These are phyloP conservation scores for Rhingia campestris DNA, from an alignment of 2,888 invertebrate genomes.

Conservation along the genomic window DNA sequence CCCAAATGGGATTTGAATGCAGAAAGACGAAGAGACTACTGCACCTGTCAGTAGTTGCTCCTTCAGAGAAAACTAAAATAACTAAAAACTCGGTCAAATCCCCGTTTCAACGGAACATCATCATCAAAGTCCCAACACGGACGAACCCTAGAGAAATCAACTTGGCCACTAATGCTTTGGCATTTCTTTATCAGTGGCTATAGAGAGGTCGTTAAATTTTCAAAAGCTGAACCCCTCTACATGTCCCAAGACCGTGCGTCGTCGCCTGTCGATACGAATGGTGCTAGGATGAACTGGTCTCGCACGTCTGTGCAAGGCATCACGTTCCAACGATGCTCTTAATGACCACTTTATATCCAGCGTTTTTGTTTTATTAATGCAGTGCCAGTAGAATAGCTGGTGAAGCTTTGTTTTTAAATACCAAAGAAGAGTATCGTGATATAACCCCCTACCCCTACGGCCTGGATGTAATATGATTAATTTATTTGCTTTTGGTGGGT, in stretches of 20 bases:
- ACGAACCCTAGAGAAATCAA: slow-evolving; percentile 50
- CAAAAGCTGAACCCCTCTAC: slow-evolving; percentile 34
- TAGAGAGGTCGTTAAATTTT: slow-evolving; percentile 37
- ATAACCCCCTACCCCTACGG: neutral
- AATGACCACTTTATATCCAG: slow-evolving; percentile 30
- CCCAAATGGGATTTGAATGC: slow-evolving; percentile 38
- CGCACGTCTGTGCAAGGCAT: slow-evolving; percentile 31
- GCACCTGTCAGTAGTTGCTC: slow-evolving; percentile 12
- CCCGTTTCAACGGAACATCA: slow-evolving; percentile 31
- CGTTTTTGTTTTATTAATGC: slow-evolving; percentile 39
- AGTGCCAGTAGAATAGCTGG: slow-evolving; percentile 4
- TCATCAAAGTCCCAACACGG: slow-evolving; percentile 21
- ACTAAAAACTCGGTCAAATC: slow-evolving; percentile 22
- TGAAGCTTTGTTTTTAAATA: neutral
- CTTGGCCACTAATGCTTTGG: slow-evolving; percentile 45
- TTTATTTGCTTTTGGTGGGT: slow-evolving; percentile 21
- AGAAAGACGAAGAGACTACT: slow-evolving; percentile 9
- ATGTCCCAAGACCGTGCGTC: neutral
- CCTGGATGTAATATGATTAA: slow-evolving; percentile 13
- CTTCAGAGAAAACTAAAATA: neutral
- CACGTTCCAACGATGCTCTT: slow-evolving; percentile 39
- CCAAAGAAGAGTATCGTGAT: neutral
- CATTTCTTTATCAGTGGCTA: slow-evolving; percentile 29
- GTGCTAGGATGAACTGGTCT: slow-evolving; percentile 8
- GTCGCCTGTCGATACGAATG: neutral